A percentile compares a stretch with the other conserved stretches of the same genome.
phyloP scores from a whole-genome alignment of 2,113 vertebrate genomes.

The Ceuthmochares aereus region DNA sequence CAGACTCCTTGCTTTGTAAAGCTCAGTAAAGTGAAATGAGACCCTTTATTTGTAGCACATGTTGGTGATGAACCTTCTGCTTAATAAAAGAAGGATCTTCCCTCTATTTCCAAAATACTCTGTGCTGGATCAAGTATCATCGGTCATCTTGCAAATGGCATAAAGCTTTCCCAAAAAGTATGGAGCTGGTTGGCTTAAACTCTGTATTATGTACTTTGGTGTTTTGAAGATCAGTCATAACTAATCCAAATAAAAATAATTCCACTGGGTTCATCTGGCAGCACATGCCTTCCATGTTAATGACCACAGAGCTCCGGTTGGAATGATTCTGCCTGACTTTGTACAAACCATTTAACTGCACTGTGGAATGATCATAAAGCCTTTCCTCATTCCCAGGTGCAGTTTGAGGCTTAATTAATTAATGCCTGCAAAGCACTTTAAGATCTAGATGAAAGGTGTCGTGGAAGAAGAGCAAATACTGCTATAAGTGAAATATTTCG shows the following conservation, averaged over 20 bases:
- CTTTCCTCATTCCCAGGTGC: not conserved
- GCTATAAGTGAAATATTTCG: not conserved
- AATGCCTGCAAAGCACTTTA: not conserved
- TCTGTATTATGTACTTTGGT: rapidly evolving
- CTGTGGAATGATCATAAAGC: not conserved
- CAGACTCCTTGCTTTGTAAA: not conserved
- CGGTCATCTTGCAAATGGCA: not conserved
- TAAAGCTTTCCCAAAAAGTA: not conserved
- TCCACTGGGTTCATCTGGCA: not conserved
- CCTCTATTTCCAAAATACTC: not conserved
- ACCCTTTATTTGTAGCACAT: not conserved
- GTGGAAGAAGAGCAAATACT: not conserved
- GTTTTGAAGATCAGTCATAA: not conserved
- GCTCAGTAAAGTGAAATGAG: not conserved
- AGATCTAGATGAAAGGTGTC: not conserved
- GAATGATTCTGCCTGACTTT: not conserved
- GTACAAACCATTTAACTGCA: not conserved
- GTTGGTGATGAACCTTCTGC: not conserved
- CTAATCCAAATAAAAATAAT: not conserved
- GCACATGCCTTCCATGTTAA: no score
- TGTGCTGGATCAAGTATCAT: not conserved
- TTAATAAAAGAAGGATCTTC: not conserved
- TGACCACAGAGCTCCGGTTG: rapidly evolving
- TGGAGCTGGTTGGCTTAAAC: not conserved
- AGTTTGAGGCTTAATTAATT: not conserved